Base-by-base conservation (phyloP, 1,140 invertebrate genomes). In the Plodia interpunctella region DNA sequence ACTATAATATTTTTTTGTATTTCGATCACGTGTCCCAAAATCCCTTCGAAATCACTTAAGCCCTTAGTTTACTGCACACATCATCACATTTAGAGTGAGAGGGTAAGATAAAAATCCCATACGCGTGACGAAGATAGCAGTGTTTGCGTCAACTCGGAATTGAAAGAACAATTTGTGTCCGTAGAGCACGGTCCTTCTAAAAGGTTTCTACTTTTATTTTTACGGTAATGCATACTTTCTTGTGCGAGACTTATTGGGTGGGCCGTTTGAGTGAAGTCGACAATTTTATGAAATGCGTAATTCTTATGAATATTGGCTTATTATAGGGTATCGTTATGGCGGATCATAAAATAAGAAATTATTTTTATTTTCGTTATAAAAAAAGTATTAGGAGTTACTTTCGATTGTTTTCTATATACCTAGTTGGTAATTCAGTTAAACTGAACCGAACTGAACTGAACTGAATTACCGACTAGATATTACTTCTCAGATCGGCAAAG, bases 191-290 rank as follows among this genome's bases (percentile, higher is more conserved):
- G 53, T 44, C 11, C n/a, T 25, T 28, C 21, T 70, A 69, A 73
- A 62, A 76, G 73, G 73, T 76, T 76, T 62, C 60, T 15, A 70
- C 68, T 72, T 69, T 76, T 74, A 76, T 71, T 76, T 76, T 76
- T 76, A 76, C 66, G 67, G 74, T 73, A 73, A 73, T 75, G 63
- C 65, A 53, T 65, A 64, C 13, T 15, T 49, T 65, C 65, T 68
- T 49, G 62, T 32, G 58, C 19, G 20, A 20, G 20, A 53, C 51
- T 53, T 53, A 53, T 53, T 53, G 19, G 51, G 51, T 21, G 13
- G 10, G 51, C 13, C 20, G 51, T 53, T 20, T 32, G 30, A 32
- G 11, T 44, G 13, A 17, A 44, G 1, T 44, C 38, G 38, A 17
- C 5, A 3, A 20, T 54, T 54, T 54, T 54, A 54, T 54, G 13